Conservation (phyloP, 2,888 invertebrate genomes). For the Patella pellucida region DNA sequence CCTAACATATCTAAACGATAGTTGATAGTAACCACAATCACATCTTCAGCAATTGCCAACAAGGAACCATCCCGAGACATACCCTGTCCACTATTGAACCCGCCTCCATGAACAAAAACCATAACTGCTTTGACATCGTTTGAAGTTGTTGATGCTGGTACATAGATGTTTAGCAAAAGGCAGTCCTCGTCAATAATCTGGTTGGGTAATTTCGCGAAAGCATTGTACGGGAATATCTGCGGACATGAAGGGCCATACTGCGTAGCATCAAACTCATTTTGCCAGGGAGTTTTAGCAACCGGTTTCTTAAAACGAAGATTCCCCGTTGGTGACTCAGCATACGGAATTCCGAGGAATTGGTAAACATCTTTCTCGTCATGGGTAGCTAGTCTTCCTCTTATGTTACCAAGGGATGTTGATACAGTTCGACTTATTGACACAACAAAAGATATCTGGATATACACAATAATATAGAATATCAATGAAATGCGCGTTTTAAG, state of each 20-base stretch:
- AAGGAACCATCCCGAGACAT: conserved; percentile 92
- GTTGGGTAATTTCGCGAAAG: conserved; percentile 76
- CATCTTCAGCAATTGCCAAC: conserved; percentile 87
- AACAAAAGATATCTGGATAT: too few species aligned
- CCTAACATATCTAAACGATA: conserved; percentile 92
- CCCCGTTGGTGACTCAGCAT: background rate
- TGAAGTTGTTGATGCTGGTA: conserved; percentile 74
- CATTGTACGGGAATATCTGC: conserved; percentile 73
- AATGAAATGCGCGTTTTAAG: too few species aligned
- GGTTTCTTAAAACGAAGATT: background rate
- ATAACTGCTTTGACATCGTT: conserved; percentile 32
- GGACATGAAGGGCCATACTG: conserved; percentile 88
- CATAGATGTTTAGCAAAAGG: conserved; percentile 90
- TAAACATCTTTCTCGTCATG: background rate
- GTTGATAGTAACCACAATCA: conserved; percentile 93
- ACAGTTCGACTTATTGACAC: background rate
- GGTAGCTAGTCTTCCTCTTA: conserved; percentile 1
- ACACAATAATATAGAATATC: too few species aligned
- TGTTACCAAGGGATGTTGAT: background rate
- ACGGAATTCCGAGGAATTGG: background rate
- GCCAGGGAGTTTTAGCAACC: background rate
- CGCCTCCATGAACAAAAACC: conserved; percentile 79
- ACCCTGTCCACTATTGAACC: conserved; percentile 85
- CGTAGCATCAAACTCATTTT: conserved; percentile 77
- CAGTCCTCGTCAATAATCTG: conserved; percentile 94